A percentile compares a stretch with the other conserved stretches of the same genome.
Conservation (phyloP, 1,140 invertebrate species). For the Drosophila sp. region DNA sequence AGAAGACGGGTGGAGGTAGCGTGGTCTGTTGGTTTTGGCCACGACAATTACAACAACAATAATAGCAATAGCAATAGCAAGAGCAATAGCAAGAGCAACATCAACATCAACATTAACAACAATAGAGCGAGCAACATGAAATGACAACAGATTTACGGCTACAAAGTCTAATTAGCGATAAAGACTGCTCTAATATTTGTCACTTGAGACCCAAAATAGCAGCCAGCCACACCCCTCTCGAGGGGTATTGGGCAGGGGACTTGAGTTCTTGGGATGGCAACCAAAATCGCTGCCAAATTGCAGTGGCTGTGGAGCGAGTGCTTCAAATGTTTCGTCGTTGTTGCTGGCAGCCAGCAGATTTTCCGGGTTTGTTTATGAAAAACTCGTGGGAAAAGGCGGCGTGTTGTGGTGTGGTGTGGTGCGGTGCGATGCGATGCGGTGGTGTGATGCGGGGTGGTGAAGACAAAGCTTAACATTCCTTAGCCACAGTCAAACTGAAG, state of each 20-base stretch:
- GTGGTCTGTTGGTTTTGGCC: slow-evolving; percentile 51
- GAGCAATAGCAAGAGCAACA: slow-evolving; percentile 3
- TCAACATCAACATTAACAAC: slow-evolving; percentile 29
- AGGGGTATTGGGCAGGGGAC: slow-evolving; percentile 1
- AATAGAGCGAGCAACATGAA: slow-evolving; percentile 45
- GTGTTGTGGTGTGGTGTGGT: background rate
- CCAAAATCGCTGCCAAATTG: slow-evolving; percentile 78
- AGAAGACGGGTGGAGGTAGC: background rate
- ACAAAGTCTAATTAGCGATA: slow-evolving; percentile 82
- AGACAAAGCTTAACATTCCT: slow-evolving; percentile 34
- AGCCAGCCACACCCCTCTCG: background rate
- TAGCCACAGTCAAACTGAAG: slow-evolving; percentile 31
- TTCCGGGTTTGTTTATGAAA: slow-evolving; percentile 79
- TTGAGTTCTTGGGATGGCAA: slow-evolving; percentile 27
- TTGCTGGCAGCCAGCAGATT: slow-evolving; percentile 77
- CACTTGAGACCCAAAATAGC: slow-evolving; percentile 78
- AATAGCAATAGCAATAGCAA: slow-evolving; percentile 29
- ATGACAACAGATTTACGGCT: slow-evolving; percentile 82
- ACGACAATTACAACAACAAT: slow-evolving; percentile 40
- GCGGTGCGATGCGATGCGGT: background rate
- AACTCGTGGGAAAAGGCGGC: slow-evolving; percentile 50
- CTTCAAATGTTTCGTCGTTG: slow-evolving; percentile 59
- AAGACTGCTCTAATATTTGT: slow-evolving; percentile 83
- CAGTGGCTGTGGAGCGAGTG: slow-evolving; percentile 38
- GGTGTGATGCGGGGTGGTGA: background rate